Base-by-base conservation (phyloP, 2,888 invertebrate species). In the Dryobota labecula region DNA sequence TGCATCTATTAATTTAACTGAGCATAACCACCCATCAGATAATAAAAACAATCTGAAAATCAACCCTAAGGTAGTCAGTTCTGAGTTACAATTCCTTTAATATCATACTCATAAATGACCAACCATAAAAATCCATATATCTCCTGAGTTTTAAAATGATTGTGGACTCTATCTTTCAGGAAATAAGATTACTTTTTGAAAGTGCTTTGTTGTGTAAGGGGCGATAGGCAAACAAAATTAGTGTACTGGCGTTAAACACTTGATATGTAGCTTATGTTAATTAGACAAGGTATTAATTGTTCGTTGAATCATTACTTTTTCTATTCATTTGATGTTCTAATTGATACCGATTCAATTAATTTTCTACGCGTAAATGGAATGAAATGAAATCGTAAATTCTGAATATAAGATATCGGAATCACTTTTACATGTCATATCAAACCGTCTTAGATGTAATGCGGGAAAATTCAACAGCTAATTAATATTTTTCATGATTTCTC, bases 171-270 rank as follows among this genome's bases (percentile, higher is more conserved):
- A 78, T 67, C 0, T 6, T 2, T 1, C 0, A 49, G 0, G 0
- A 0, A 0, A 0, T 74, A 79, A 18, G 57, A 36, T 63, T 65
- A 5, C 4, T 49, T 73, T 70, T 78, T 5, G 2, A 43, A 6
- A 76, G 65, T 33, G 5, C 8, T n/a, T 4, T 18, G 0, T 20
- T 15, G 4, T 38, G 27, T 27, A 70, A 69, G 67, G 83, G 64
- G 73, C 78, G 70, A 72, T 81, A 67, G 63, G 60, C 67, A 71
- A 74, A 85, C 69, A 72, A 80, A 82, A 86, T 83, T 80, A 86
- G 79, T 83, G 73, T 68, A 64, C 60, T 84, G 79, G 90, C 87
- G 90, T 86, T 90, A 90, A 91, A 86, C 75, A 76, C 80, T 85
- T 87, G 84, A 85, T 83, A 81, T 83, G 87, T 83, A 79, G 79